Conservation (phyloP, 2,113 vertebrate genomes). For the Meleagris gallopavo region DNA sequence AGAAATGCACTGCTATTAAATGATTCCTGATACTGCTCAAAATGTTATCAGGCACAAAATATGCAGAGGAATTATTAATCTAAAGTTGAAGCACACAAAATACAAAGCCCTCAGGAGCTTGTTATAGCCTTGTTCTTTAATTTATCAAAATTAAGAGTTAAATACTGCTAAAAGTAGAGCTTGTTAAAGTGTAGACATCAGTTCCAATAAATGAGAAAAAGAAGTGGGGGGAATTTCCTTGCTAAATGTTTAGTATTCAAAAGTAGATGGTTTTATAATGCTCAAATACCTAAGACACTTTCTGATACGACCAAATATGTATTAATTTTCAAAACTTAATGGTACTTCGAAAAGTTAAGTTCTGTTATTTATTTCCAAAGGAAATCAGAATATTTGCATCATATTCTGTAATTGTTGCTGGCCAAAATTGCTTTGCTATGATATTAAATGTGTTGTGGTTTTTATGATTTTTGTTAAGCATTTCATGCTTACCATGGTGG, state of each 20-base stretch:
- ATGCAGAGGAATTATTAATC: neutral
- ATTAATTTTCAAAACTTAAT: neutral
- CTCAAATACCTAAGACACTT: neutral
- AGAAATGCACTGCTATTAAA: neutral
- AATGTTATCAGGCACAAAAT: neutral
- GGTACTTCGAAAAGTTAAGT: neutral
- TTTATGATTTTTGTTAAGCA: too few species aligned
- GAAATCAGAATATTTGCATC: neutral
- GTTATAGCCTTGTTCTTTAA: neutral
- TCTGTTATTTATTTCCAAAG: neutral
- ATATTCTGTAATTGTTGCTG: neutral
- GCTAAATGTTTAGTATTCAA: neutral
- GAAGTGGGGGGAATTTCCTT: neutral
- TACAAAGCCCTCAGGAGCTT: neutral
- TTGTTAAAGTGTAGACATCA: neutral
- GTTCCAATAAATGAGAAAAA: neutral
- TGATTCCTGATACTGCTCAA: neutral
- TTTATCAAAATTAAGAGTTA: conserved; percentile 15
- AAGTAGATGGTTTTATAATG: neutral
- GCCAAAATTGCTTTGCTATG: neutral
- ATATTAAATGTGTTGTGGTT: neutral
- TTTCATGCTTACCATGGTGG: too few species aligned
- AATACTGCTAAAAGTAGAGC: neutral
- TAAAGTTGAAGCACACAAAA: neutral
- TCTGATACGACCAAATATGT: neutral